phyloP scores from a whole-genome alignment of 2,797 vertebrate species.

The Pseudomugil gertrudae region DNA sequence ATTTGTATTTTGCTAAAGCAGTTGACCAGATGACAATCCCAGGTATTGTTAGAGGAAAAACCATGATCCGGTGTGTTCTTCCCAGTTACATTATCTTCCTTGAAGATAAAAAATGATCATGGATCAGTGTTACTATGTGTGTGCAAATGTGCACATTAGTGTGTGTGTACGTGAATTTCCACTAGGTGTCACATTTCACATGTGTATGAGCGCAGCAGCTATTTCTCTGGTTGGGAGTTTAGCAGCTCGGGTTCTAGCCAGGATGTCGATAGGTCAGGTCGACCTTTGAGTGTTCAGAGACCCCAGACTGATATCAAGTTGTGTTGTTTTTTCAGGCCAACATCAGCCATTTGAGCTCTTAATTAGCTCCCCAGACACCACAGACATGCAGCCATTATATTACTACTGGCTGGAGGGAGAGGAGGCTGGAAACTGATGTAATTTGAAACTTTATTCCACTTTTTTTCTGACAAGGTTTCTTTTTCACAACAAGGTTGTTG shows the following conservation, averaged over 20 bases:
- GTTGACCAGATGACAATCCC: background rate
- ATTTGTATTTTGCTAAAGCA: background rate
- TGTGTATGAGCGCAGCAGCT: constrained; percentile 47
- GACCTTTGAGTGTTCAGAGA: constrained; percentile 60
- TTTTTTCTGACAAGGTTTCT: constrained; percentile 7
- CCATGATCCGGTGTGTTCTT: background rate
- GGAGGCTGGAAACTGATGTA: constrained; percentile 6
- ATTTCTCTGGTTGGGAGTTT: constrained; percentile 55
- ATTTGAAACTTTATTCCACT: constrained; percentile 18
- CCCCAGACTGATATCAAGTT: constrained; percentile 61
- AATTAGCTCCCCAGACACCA: constrained; percentile 67
- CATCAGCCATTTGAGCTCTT: constrained; percentile 51
- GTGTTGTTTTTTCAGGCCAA: constrained; percentile 63
- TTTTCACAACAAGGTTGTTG: background rate
- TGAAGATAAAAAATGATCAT: constrained; percentile 11
- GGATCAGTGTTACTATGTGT: constrained; percentile 15
- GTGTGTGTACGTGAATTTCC: constrained; percentile 33
- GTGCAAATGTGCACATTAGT: background rate
- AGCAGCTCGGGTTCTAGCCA: constrained; percentile 67
- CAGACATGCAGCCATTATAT: constrained; percentile 41
- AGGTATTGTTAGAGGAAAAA: background rate
- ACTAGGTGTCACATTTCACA: constrained; percentile 39
- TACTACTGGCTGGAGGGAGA: constrained; percentile 23
- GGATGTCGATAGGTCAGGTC: constrained; percentile 63
- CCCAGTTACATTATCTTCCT: background rate